Percentiles rank a stretch among this genome's conserved stretches.
Evolutionary conservation across 2,888 invertebrate species (phyloP).

Genomic region (Brenthis ino): DNA sequence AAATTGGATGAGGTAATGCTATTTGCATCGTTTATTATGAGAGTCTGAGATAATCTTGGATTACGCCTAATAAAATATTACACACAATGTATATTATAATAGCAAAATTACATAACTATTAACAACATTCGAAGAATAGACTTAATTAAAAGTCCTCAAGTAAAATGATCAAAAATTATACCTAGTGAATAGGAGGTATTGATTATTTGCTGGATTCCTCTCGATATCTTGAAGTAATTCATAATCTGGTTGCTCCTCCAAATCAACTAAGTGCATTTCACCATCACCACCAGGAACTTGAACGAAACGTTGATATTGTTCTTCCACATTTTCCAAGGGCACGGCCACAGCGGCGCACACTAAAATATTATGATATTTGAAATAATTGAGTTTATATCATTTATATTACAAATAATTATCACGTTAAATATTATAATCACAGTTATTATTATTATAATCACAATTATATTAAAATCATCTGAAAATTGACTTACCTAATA

Average conservation of each 20-base stretch:
- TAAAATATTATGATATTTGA: constrained; percentile 24
- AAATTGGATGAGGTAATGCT: constrained; percentile 53
- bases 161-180: constrained; percentile 30
- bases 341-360: constrained; percentile 45
- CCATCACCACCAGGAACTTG: constrained; percentile 52
- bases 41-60: constrained; percentile 43
- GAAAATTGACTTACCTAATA: constrained; percentile 11
- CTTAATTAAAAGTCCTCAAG: too few species aligned
- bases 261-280: constrained; percentile 48
- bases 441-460: too few species aligned
- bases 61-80: constrained; percentile 47
- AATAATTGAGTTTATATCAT: not conserved
- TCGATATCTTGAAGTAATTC: constrained; percentile 46
- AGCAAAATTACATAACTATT: not conserved
- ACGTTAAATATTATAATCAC: too few species aligned
- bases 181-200: constrained; percentile 56
- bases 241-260: constrained; percentile 49
- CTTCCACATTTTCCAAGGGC: constrained; percentile 42
- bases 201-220: constrained; percentile 50
- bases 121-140: too few species aligned
- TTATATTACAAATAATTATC: too few species aligned
- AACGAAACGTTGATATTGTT: constrained; percentile 48
- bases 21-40: constrained; percentile 48
- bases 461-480: too few species aligned
- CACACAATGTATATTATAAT: not conserved